Percentiles rank a stretch among this genome's conserved stretches.
Evolutionary conservation across 2,797 vertebrate species (phyloP).

Genomic region (Pangasius djambal): DNA sequence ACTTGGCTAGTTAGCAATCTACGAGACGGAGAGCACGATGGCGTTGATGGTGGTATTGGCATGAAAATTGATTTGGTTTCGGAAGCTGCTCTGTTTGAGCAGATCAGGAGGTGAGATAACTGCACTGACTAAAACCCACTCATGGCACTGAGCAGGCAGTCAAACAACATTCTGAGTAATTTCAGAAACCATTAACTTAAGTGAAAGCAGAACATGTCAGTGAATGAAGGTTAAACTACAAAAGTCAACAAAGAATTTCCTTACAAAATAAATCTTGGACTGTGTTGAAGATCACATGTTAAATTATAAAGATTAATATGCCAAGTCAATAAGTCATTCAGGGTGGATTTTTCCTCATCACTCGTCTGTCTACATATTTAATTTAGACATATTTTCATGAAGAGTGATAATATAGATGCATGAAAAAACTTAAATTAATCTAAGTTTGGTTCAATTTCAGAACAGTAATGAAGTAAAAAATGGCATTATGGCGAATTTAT

Average conservation of each 20-base stretch:
- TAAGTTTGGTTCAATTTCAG: not conserved
- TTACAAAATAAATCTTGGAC: not conserved
- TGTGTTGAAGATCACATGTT: not conserved
- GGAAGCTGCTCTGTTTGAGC: not conserved
- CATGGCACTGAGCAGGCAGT: not conserved
- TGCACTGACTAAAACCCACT: not conserved
- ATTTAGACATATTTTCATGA: not conserved
- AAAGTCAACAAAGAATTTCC: not conserved
- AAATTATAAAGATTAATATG: not conserved
- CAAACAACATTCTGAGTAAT: too few relatives aligned
- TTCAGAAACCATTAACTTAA: too few relatives aligned
- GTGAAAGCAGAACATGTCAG: not conserved
- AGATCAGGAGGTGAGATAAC: not conserved
- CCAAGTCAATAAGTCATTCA: not conserved
- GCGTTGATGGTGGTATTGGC: not conserved
- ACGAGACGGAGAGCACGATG: not conserved
- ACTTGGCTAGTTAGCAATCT: not conserved
- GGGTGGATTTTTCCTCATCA: not conserved
- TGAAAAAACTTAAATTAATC: not conserved
- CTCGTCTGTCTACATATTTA: not conserved
- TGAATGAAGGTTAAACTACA: not conserved
- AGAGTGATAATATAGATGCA: not conserved
- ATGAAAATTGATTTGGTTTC: not conserved
- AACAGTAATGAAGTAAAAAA: not conserved
- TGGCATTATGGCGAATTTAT: not conserved